phyloP scores from a whole-genome alignment of 2,797 vertebrate species.

The Sandelia bainsii region DNA sequence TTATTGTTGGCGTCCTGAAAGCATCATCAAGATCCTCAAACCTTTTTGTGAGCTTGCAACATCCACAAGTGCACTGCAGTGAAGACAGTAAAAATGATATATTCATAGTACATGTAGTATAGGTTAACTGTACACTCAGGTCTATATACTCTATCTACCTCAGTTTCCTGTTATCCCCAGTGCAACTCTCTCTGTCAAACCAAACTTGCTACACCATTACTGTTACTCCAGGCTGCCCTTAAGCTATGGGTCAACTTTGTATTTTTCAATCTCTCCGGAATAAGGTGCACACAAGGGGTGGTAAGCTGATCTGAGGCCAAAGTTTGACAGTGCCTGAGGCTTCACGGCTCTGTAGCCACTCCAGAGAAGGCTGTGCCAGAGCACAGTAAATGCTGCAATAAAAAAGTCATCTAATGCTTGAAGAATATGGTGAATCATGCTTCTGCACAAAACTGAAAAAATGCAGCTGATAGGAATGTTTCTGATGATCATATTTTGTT shows the following conservation, averaged over 20 bases:
- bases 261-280: conserved; percentile 43
- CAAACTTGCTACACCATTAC: conserved; percentile 41
- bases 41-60: conserved; percentile 51
- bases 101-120: conserved; percentile 28
- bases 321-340: conserved; percentile 61
- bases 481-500: background rate
- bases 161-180: conserved; percentile 38
- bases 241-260: conserved; percentile 64
- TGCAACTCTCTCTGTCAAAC: conserved; percentile 48
- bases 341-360: conserved; percentile 37
- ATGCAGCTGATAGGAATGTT: conserved; percentile 2
- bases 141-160: conserved; percentile 6
- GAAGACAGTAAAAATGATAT: conserved; percentile 38
- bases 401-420: conserved; percentile 41
- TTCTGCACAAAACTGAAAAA: conserved; percentile 28
- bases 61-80: conserved; percentile 31
- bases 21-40: conserved; percentile 55
- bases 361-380: conserved; percentile 33
- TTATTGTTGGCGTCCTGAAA: conserved; percentile 55
- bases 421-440: conserved; percentile 32
- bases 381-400: conserved; percentile 37
- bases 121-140: conserved; percentile 39
- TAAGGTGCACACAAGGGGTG: conserved; percentile 51
- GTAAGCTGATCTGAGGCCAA: conserved; percentile 57
- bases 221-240: conserved; percentile 57